Evolutionary conservation across 2,113 vertebrate species (phyloP).

Genomic region (Hassar affinis): DNA sequence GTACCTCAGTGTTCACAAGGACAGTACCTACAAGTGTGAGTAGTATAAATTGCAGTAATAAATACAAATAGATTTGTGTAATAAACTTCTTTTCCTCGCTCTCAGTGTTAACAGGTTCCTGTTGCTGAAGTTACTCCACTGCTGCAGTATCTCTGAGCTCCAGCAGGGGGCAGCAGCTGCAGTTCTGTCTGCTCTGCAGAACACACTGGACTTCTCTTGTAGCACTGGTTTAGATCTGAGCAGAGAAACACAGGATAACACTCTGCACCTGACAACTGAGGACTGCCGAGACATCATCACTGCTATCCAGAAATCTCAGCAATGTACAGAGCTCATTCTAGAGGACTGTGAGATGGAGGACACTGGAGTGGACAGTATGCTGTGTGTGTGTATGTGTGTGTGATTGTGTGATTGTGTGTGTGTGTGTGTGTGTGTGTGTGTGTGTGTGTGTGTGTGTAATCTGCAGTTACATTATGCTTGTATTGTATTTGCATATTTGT

Average conservation of each 20-base stretch:
- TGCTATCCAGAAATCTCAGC: conserved; percentile 33
- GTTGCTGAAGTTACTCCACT: conserved; percentile 47
- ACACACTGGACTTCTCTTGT: conserved; percentile 55
- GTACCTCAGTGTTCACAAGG: too few relatives aligned
- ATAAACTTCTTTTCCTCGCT: not conserved
- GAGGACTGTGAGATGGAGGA: conserved; percentile 48
- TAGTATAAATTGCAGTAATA: too few relatives aligned
- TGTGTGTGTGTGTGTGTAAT: too few relatives aligned
- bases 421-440: too few relatives aligned
- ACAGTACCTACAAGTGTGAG: too few relatives aligned
- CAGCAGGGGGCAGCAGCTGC: conserved; percentile 44
- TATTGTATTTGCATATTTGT: not conserved
- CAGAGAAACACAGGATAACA: not conserved
- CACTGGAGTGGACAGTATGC: conserved; percentile 44
- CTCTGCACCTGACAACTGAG: conserved; percentile 27
- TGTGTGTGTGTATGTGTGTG: too few relatives aligned
- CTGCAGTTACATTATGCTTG: not conserved
- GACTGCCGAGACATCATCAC: conserved; percentile 40
- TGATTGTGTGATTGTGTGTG: too few relatives aligned
- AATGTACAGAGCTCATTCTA: conserved; percentile 42
- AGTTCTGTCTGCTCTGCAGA: conserved; percentile 50
- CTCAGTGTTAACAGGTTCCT: conserved; percentile 53
- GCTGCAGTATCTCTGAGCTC: conserved; percentile 36
- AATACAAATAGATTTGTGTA: too few relatives aligned
- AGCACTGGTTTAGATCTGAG: conserved; percentile 45